Evolutionary conservation across 2,888 invertebrate genomes (phyloP), one percentile per base, ranked within the genome.

Genomic region (Eilema caniola): DNA sequence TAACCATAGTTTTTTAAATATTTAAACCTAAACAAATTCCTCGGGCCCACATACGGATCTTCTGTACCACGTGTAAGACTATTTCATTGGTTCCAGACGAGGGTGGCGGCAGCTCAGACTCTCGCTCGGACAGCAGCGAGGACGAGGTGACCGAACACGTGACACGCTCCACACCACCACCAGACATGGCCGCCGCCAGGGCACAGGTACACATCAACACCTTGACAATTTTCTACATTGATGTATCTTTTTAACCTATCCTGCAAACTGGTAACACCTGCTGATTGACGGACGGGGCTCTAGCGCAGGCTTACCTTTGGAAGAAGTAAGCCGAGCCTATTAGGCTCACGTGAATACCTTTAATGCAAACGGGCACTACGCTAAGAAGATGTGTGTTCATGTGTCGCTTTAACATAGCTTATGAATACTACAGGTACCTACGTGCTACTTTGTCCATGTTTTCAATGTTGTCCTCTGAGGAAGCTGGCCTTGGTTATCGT

Each of bases 81-180:
- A 53, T 53, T 53, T 53, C n/a, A 10, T 75, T 69, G 78, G 72
- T 88, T 92, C 0, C 93, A 97, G 97, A 97, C 96, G 97, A 97
- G 92, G 97, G 97, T 86, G 97, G 94, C 80, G 97, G 92, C 86
- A 94, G 93, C 80, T 93, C 93, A 74, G 95, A 93, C 83, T 91
- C 91, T 61, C 96, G 96, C 71, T 96, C 97, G 70, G 97, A 97
- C 91, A 97, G 97, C 93, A 97, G 97, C 93, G 97, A 97, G 91
- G 97, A 97, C 96, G 96, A 97, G 95, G 97, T 97, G 91, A 97
- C 97, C 60, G 97, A 97, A 90, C 97, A 97, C 93, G 96, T 96
- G 87, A 85, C 93, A 53, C 86, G 89, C 70, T 88, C 89, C 80
- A 86, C 92, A 47, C 90, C 91, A 75, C 88, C 91, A 53, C 86